Conservation (phyloP, 92 coral and sea anemone species). For the Bergia puertoricense region DNA sequence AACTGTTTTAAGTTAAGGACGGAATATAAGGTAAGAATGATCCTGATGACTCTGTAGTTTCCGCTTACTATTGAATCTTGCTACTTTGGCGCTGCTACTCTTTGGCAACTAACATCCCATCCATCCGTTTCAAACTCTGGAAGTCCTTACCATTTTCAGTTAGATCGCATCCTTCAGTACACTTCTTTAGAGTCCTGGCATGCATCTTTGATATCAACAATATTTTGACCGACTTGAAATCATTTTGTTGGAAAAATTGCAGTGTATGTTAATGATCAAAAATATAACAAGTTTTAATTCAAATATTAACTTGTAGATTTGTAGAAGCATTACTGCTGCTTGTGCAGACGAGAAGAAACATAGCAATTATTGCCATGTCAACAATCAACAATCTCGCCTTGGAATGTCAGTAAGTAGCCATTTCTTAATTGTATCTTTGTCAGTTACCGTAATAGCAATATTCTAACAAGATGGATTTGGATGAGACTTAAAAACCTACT, state of each 20-base stretch:
- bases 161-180: no score
- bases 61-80: no score
- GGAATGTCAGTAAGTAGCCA: conserved; percentile 70
- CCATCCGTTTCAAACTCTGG: no score
- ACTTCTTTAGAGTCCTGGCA: background rate
- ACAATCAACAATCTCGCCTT: conserved; percentile 82
- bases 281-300: background rate
- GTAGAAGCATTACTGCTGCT: conserved; percentile 68
- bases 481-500: background rate
- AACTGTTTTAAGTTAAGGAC: conserved; percentile 18
- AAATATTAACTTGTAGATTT: conserved; percentile 52
- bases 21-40: conserved; percentile 52
- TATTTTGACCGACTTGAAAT: background rate
- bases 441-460: background rate
- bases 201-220: background rate
- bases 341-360: conserved; percentile 62
- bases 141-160: no score
- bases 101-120: no score
- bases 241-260: background rate
- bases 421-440: background rate
- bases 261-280: background rate
- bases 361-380: conserved; percentile 87
- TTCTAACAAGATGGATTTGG: background rate
- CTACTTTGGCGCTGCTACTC: no score
- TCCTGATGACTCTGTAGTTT: no score